Conservation (phyloP, 2,888 invertebrate genomes). For the Disparrhopalites patrizii region DNA sequence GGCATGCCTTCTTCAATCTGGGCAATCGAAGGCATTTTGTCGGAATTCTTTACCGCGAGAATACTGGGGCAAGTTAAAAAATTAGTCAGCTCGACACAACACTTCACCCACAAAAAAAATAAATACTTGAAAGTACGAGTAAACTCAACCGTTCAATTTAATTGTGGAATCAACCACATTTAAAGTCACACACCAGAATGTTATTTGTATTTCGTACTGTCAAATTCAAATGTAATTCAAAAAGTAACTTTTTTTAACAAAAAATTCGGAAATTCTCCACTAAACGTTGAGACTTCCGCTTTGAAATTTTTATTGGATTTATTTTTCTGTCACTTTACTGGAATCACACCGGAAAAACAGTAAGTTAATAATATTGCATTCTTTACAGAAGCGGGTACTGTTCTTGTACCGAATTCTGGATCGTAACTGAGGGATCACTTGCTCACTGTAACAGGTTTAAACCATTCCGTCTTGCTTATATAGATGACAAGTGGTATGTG, state of each 20-base stretch:
- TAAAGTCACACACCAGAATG: too few relatives aligned
- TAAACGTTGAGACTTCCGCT: neutral
- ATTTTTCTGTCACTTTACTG: neutral
- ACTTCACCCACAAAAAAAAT: too few relatives aligned
- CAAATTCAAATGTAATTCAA: too few relatives aligned
- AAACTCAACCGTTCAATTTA: neutral
- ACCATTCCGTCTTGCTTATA: neutral
- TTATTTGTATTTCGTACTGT: too few relatives aligned
- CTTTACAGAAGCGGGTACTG: too few relatives aligned
- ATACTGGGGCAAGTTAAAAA: too few relatives aligned
- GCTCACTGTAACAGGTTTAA: neutral
- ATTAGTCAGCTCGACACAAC: too few relatives aligned
- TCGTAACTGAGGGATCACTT: neutral
- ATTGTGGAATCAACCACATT: neutral
- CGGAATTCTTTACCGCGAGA: neutral
- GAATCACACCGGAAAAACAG: too few relatives aligned
- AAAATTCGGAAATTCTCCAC: neutral
- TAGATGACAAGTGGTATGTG: too few relatives aligned
- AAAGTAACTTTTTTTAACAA: neutral
- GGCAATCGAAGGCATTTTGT: constrained; percentile 45
- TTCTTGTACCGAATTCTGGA: too few relatives aligned
- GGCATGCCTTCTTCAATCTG: constrained; percentile 46
- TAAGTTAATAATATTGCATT: too few relatives aligned
- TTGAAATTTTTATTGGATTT: too few relatives aligned
- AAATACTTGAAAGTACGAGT: neutral